Percentiles rank a stretch among this genome's conserved stretches.
Evolutionary conservation across 2,888 invertebrate species (phyloP).

Genomic region (Nomada fabriciana): DNA sequence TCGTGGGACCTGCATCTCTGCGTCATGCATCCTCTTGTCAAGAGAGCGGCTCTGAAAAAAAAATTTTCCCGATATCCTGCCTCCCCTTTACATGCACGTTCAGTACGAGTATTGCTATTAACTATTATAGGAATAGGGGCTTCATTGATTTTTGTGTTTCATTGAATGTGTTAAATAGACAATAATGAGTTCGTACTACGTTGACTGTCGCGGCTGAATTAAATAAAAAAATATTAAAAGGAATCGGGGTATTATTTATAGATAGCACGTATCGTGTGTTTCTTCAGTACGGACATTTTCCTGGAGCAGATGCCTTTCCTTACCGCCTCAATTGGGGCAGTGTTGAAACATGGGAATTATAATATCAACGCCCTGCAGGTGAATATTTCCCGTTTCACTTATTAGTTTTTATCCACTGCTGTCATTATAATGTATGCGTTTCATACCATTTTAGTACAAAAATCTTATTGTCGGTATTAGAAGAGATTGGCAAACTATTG

Average conservation of each 20-base stretch:
- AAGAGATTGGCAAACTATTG: not conserved
- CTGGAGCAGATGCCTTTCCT: slow-evolving; percentile 1
- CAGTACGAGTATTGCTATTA: too few species aligned
- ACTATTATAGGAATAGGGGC: too few species aligned
- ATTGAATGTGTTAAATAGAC: too few species aligned
- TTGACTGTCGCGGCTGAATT: not conserved
- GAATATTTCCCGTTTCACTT: not conserved
- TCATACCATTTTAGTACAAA: slow-evolving; percentile 4
- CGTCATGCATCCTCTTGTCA: too few species aligned
- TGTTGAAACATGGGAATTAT: not conserved
- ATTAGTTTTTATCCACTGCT: not conserved
- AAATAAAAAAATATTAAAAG: not conserved
- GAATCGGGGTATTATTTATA: not conserved
- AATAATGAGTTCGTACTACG: not conserved
- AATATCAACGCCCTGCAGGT: not conserved
- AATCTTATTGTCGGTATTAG: not conserved
- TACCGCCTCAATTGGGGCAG: accelerated
- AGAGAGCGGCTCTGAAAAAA: too few species aligned
- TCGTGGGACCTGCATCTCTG: too few species aligned
- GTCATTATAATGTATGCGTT: not conserved
- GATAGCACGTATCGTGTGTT: not conserved
- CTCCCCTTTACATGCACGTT: too few species aligned
- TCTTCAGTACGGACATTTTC: not conserved
- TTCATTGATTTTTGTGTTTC: too few species aligned
- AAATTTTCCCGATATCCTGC: too few species aligned